phyloP scores from a whole-genome alignment of 2,113 vertebrate genomes.

The Cyphomyrus plagiostoma region DNA sequence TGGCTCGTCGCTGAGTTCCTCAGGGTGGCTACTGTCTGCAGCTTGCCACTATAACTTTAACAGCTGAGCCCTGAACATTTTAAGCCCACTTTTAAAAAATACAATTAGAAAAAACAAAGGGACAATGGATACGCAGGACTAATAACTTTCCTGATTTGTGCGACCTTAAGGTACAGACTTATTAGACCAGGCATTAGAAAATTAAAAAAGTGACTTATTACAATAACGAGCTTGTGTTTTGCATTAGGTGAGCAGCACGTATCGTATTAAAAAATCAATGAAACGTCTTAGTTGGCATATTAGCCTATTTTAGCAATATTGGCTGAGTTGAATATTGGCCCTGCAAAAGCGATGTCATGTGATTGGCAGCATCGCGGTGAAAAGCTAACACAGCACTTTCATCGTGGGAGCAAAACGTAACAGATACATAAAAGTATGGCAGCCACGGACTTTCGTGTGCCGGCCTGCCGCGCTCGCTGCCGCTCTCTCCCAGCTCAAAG shows the following conservation, averaged over 20 bases:
- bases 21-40: not conserved
- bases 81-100: not conserved
- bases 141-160: not conserved
- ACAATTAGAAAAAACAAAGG: not conserved
- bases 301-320: slow-evolving; percentile 50
- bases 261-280: not conserved
- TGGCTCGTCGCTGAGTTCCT: not conserved
- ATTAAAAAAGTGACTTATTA: not conserved
- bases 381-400: slow-evolving; percentile 21
- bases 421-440: slow-evolving; percentile 28
- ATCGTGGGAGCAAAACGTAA: slow-evolving; percentile 46
- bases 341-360: not conserved
- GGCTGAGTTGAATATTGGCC: slow-evolving; percentile 34
- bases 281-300: slow-evolving; percentile 42
- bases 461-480: slow-evolving; percentile 45
- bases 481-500: slow-evolving; percentile 41
- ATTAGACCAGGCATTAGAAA: not conserved
- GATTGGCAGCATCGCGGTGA: not conserved
- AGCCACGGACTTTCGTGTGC: slow-evolving; percentile 46
- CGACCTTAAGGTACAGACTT: not conserved
- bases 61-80: not conserved
- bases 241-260: not conserved
- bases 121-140: not conserved
- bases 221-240: not conserved
- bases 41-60: not conserved